Evolutionary conservation across 2,113 vertebrate species (phyloP).

Genomic region (Neoarius graeffei): DNA sequence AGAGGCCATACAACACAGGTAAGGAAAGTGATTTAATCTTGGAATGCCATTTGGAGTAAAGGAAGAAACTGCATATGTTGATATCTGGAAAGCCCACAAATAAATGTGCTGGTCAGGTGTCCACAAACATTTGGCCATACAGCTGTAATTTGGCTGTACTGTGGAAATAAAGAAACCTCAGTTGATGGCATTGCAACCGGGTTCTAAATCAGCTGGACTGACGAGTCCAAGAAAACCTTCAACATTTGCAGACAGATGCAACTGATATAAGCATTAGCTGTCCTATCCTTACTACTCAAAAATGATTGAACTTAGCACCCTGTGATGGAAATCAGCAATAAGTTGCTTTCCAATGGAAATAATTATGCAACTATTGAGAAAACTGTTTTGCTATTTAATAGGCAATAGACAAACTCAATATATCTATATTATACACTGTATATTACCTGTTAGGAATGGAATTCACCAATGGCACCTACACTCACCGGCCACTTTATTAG

Average conservation of each 20-base stretch:
- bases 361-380: background rate
- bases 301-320: background rate
- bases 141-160: no score
- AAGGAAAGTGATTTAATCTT: no score
- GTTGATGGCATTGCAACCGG: no score
- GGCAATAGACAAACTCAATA: background rate
- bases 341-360: background rate
- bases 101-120: no score
- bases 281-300: background rate
- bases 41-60: no score
- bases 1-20: background rate
- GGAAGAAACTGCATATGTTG: background rate
- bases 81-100: background rate
- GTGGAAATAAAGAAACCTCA: no score
- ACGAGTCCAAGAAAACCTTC: background rate
- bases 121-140: no score
- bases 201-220: background rate
- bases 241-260: background rate
- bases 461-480: background rate
- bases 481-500: no score
- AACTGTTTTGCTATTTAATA: background rate
- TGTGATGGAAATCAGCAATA: background rate
- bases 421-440: no score
- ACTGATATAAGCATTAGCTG: background rate
- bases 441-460: background rate